Base-by-base conservation (phyloP, 1,140 invertebrate species). In the Brachionus asplanchnoidis region DNA sequence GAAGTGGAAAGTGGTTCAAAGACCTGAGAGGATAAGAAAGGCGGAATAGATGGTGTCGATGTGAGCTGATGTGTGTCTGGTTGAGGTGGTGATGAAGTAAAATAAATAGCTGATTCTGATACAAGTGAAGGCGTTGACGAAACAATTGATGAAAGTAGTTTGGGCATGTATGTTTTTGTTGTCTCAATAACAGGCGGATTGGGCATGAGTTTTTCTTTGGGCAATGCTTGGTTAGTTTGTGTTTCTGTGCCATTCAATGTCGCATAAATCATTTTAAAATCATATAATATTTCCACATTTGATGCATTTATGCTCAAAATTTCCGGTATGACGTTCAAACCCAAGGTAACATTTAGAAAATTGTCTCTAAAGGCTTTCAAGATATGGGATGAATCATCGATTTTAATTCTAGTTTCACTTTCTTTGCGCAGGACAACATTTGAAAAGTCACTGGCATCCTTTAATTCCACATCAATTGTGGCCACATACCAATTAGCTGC, bases 361-460 rank as follows among this genome's bases (percentile, higher is more conserved):
- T 9, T 77, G 12, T 77, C 26, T 26, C 73, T 28, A 77, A 50
- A 77, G 3, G 9, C n/a, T 77, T 53, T 77, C 46, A 77, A 23
- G 20, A 50, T 44, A 26, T 26, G 2, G 26, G 73, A 77, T 6
- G 20, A 36, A 26, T 77, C 44, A 20, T 46, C 73, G 12, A 77
- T 50, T 77, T 77, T 77, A 50, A 77, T 28, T 50, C 40, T 12
- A 26, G 17, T 50, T 50, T 77, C 73, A 9, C 46, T 77, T 26
- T 77, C 73, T 77, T 77, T 77, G 9, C 56, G 12, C 14, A 82
- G 20, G 20, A 46, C 11, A 8, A 68, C 79, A 36, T 44, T 26
- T 42, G 53, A 68, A 65, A 82, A 82, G 12, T 82, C 79, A 26
- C 65, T 60, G 9, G 79, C 79, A 65, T 82, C 65, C 40, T 65